These are phyloP conservation scores for Apamea anceps DNA, from an alignment of 2,888 invertebrate species.

Conservation along the genomic window DNA sequence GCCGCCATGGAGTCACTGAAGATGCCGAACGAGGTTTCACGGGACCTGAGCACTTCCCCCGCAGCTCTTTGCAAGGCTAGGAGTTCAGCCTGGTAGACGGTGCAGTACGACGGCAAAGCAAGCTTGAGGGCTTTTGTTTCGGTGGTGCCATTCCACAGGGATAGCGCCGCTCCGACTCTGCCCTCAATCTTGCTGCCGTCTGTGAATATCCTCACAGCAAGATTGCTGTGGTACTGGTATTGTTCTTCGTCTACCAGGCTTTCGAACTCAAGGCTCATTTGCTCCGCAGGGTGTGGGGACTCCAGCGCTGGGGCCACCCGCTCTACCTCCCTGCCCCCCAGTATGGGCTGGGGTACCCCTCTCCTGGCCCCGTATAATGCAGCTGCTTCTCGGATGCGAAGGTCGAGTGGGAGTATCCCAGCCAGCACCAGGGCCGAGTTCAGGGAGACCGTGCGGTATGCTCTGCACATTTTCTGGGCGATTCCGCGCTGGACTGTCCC, in stretches of 20 bases:
- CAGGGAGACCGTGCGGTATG: slow-evolving; percentile 15
- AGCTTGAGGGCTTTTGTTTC: background rate
- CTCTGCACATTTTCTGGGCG: slow-evolving; percentile 42
- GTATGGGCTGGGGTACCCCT: background rate
- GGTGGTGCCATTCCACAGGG: no score
- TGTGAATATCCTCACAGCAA: no score
- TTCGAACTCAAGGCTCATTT: no score
- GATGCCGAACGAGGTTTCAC: no score
- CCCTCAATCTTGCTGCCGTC: background rate
- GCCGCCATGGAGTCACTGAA: no score
- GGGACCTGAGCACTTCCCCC: no score
- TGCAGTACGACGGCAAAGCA: background rate
- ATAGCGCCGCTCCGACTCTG: no score
- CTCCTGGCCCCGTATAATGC: slow-evolving; percentile 1
- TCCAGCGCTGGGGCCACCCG: background rate
- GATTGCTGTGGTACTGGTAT: no score
- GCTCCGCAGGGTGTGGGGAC: background rate
- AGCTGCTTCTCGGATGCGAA: background rate
- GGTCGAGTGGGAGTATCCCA: background rate
- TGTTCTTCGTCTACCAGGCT: no score
- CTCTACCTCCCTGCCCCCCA: background rate
- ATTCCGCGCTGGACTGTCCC: slow-evolving; percentile 35
- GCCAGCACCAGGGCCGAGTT: slow-evolving; percentile 4
- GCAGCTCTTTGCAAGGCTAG: background rate
- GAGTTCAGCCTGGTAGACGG: slow-evolving; percentile 10